Evolutionary conservation across 2,113 vertebrate genomes (phyloP), one percentile per base, ranked within the genome.

Genomic region (Notothenia rossii): DNA sequence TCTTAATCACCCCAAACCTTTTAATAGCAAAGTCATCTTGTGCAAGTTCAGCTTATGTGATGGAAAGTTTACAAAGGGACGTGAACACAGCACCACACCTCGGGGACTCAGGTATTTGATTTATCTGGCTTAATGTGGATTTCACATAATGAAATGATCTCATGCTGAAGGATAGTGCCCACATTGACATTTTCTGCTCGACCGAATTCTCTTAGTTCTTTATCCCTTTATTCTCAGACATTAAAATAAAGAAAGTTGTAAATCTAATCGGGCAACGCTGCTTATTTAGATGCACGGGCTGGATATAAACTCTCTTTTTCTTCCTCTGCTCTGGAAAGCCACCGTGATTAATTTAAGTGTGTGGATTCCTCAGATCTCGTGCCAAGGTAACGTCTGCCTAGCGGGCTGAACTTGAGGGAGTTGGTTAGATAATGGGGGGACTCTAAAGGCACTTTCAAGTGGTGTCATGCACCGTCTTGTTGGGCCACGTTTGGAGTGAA

Each of bases 381-480:
- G 91, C 91, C 93, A 91, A 88, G 56, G 72, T 74, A 73, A 65
- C 62, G 62, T 90, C 77, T 89, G 88, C 86, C 75, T 66, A 12
- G 72, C 51, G 50, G 86, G 85, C 83, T 83, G 66, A 88, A 69
- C 69, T 85, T 78, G 11, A 83, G 86, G 86, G 81, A 88, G 86
- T 75, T 80, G 76, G 80, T 87, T 88, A 73, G 84, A 87, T 88
- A 90, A 89, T 84, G 75, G 79, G 65, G 65, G 13, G 51, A 75
- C 49, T 63, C 72, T 71, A 43, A 79, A 75, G 75, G 36, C 36
- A 43, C 81, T 90, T 90, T 88, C 64, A 85, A 86, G 89, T 84
- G 81, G 85, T 85, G 89, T 89, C 91, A 62, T 89, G 91, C 89
- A 81, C 67, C 10, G 55, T 91, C 91, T 84, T 93, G 90, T 89